Conservation (phyloP, 1,140 invertebrate genomes). For the Colletes latitarsis region DNA sequence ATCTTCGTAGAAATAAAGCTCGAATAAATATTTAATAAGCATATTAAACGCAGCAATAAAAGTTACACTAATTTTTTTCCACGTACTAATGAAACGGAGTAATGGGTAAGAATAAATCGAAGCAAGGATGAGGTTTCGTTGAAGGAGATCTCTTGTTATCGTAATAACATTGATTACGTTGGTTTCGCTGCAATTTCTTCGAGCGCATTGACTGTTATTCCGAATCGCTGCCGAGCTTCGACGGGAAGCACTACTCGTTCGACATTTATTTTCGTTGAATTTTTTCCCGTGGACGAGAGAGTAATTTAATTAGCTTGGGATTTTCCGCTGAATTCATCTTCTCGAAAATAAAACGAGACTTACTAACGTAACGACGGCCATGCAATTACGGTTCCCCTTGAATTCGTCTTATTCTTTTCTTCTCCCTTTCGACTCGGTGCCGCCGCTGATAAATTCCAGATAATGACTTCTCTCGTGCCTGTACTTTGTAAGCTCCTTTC, state of each 20-base stretch:
- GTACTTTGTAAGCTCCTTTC: not conserved
- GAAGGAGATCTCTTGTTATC: not conserved
- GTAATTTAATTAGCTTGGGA: conserved; percentile 28
- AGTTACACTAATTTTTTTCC: not conserved
- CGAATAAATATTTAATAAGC: not conserved
- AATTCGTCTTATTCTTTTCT: not conserved
- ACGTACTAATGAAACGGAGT: not conserved
- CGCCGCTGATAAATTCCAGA: conserved; percentile 6
- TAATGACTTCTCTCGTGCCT: not conserved
- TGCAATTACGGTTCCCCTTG: conserved; percentile 12
- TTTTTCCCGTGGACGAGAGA: not conserved
- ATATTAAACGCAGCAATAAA: not conserved
- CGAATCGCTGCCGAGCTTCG: too few relatives aligned
- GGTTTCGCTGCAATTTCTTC: not conserved
- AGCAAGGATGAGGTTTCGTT: too few relatives aligned
- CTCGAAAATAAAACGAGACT: conserved; percentile 8
- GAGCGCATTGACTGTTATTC: not conserved
- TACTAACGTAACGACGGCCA: conserved; percentile 3
- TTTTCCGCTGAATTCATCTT: conserved; percentile 12
- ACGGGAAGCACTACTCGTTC: not conserved
- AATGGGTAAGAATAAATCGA: not conserved
- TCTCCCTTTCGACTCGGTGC: not conserved
- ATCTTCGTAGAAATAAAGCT: too few relatives aligned
- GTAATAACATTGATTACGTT: not conserved
- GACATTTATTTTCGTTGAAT: not conserved